phyloP scores from a whole-genome alignment of 2,113 vertebrate genomes.

The Chaetodon trifascialis region DNA sequence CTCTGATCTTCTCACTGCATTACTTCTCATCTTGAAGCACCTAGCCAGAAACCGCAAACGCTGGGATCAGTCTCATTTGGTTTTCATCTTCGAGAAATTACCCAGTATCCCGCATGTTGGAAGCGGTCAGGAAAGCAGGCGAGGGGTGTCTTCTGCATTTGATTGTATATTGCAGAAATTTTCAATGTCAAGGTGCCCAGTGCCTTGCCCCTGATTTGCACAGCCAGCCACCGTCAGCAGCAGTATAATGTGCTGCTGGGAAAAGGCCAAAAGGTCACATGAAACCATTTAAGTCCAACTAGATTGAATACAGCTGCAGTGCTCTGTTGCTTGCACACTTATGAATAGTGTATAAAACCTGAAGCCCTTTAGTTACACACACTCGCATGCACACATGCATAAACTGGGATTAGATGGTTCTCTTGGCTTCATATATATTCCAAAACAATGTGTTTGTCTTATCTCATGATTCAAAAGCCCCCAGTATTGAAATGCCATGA shows the following conservation, averaged over 20 bases:
- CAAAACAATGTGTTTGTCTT: constrained; percentile 39
- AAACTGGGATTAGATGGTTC: constrained; percentile 14
- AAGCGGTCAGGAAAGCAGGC: background rate
- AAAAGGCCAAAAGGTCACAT: constrained; percentile 52
- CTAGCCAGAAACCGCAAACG: constrained; percentile 38
- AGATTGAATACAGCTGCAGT: constrained; percentile 46
- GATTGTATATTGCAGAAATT: constrained; percentile 37
- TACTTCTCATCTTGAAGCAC: constrained; percentile 51
- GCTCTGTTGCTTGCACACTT: constrained; percentile 22
- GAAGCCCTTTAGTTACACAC: constrained; percentile 26
- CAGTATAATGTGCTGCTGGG: constrained; percentile 37
- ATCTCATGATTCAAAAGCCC: constrained; percentile 40
- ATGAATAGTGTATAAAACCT: constrained; percentile 53
- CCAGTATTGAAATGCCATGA: constrained; percentile 9
- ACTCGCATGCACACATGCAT: constrained; percentile 1
- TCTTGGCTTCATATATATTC: constrained; percentile 49
- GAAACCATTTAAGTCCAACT: constrained; percentile 63
- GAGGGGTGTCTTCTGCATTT: constrained; percentile 13
- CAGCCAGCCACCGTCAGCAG: constrained; percentile 42
- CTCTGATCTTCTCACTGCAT: constrained; percentile 48
- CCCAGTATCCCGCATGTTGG: background rate
- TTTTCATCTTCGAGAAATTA: constrained; percentile 59
- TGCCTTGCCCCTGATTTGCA: constrained; percentile 54
- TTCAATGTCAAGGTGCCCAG: constrained; percentile 11
- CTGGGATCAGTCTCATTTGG: constrained; percentile 57